These are phyloP conservation scores for Campopleginae sp. DNA, from an alignment of 2,888 invertebrate species.

Conservation along the genomic window DNA sequence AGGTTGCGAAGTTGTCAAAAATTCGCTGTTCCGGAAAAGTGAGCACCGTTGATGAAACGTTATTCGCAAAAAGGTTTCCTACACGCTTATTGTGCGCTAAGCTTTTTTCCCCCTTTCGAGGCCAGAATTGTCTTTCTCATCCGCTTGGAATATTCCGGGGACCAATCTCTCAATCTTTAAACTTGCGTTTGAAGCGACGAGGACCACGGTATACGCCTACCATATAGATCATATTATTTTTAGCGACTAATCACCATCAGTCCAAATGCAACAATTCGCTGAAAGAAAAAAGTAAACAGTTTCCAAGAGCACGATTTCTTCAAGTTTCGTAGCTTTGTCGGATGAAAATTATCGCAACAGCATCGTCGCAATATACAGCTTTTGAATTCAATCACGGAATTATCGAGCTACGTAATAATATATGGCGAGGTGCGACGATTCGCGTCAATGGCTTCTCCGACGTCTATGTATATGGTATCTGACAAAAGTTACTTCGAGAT, in stretches of 20 bases:
- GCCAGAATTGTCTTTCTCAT: too few species aligned
- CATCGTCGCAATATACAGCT: not conserved
- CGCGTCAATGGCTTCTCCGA: slow-evolving; percentile 19
- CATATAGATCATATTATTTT: slow-evolving; percentile 10
- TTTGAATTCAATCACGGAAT: slow-evolving; percentile 9
- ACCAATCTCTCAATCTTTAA: not conserved
- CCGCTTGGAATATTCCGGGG: too few species aligned
- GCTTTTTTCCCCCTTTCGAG: too few species aligned
- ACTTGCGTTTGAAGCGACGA: not conserved
- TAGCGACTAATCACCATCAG: slow-evolving; percentile 61
- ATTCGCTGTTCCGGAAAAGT: too few species aligned
- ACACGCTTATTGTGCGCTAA: too few species aligned
- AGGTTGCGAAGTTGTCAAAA: too few species aligned
- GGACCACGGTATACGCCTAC: not conserved
- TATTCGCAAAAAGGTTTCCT: too few species aligned
- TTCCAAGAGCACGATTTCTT: too few species aligned
- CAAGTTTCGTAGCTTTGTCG: too few species aligned
- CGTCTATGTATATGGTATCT: not conserved
- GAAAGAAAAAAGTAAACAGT: too few species aligned
- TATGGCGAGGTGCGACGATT: slow-evolving; percentile 24
- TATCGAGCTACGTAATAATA: slow-evolving; percentile 14
- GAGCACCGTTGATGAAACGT: too few species aligned
- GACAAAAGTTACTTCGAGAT: slow-evolving; percentile 32
- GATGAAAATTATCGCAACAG: not conserved
- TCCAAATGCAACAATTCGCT: slow-evolving; percentile 69